These are phyloP conservation scores for Plodia interpunctella DNA, from an alignment of 1,140 invertebrate genomes.

Conservation along the genomic window DNA sequence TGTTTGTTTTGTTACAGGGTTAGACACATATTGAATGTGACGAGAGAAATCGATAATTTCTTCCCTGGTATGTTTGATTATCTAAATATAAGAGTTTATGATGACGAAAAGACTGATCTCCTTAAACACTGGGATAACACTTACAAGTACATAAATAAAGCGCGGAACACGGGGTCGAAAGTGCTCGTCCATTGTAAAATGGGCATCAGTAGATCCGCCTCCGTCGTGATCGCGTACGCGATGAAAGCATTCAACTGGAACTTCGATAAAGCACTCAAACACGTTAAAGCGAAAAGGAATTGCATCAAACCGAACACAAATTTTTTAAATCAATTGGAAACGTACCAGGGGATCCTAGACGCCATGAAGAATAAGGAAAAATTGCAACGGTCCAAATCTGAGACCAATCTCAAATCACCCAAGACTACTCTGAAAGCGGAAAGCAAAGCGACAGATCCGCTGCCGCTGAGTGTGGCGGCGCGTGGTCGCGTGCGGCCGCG, in stretches of 20 bases:
- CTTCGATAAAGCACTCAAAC: slow-evolving; percentile 90
- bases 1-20: slow-evolving; percentile 82
- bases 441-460: slow-evolving; percentile 75
- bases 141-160: slow-evolving; percentile 96
- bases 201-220: slow-evolving; percentile 98
- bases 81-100: slow-evolving; percentile 96
- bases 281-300: slow-evolving; percentile 92
- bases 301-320: slow-evolving; percentile 98
- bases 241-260: slow-evolving; percentile 99
- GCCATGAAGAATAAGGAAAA: slow-evolving; percentile 98
- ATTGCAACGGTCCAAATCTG: slow-evolving; percentile 93
- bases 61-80: slow-evolving; percentile 98
- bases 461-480: slow-evolving; percentile 77
- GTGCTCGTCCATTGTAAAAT: slow-evolving; percentile 99
- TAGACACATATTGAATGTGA: slow-evolving; percentile 97
- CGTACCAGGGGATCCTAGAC: slow-evolving; percentile 96
- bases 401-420: slow-evolving; percentile 91
- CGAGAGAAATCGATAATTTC: slow-evolving; percentile 99
- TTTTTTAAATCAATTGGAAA: slow-evolving; percentile 95
- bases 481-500: slow-evolving; percentile 80
- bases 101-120: slow-evolving; percentile 97
- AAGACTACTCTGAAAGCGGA: slow-evolving; percentile 74
- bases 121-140: slow-evolving; percentile 98
- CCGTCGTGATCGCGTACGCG: slow-evolving; percentile 97
- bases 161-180: slow-evolving; percentile 92